Evolutionary conservation across 2,113 vertebrate genomes (phyloP).

Genomic region (Corythoichthys haematopterus): DNA sequence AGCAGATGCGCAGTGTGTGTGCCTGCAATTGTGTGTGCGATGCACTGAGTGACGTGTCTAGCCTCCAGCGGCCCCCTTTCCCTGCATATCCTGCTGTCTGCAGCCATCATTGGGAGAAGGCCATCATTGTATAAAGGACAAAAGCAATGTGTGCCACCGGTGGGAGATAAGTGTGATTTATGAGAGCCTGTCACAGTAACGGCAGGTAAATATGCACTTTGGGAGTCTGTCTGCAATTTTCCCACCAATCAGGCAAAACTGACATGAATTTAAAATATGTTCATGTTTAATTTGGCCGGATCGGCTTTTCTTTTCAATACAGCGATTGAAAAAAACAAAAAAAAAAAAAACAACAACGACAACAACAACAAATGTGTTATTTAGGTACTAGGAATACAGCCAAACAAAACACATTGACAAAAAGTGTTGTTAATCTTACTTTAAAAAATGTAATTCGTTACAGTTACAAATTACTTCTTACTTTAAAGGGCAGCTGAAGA

Average conservation of each 20-base stretch:
- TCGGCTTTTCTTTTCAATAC: neutral
- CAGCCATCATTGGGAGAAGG: slow-evolving; percentile 51
- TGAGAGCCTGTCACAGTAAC: slow-evolving; percentile 63
- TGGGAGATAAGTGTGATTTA: slow-evolving; percentile 74
- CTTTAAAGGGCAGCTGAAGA: no score
- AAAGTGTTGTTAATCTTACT: no score
- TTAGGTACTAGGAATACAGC: no score
- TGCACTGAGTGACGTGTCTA: slow-evolving; percentile 6
- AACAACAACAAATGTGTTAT: no score
- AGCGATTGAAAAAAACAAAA: neutral
- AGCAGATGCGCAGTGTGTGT: slow-evolving; percentile 3
- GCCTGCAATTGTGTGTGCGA: neutral
- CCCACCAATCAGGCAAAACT: slow-evolving; percentile 15
- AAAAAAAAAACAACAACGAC: no score
- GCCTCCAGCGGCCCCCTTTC: slow-evolving; percentile 33
- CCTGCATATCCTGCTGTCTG: slow-evolving; percentile 39
- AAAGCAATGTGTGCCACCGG: slow-evolving; percentile 62
- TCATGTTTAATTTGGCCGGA: slow-evolving; percentile 18
- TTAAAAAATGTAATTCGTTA: no score
- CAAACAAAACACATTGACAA: no score
- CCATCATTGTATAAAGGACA: slow-evolving; percentile 68
- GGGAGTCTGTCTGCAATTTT: slow-evolving; percentile 28
- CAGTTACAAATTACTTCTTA: no score
- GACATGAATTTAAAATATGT: slow-evolving; percentile 19
- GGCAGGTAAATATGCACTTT: slow-evolving; percentile 62